Evolutionary conservation across 2,113 vertebrate species (phyloP).

Genomic region (Chloropsis cyanopogon): DNA sequence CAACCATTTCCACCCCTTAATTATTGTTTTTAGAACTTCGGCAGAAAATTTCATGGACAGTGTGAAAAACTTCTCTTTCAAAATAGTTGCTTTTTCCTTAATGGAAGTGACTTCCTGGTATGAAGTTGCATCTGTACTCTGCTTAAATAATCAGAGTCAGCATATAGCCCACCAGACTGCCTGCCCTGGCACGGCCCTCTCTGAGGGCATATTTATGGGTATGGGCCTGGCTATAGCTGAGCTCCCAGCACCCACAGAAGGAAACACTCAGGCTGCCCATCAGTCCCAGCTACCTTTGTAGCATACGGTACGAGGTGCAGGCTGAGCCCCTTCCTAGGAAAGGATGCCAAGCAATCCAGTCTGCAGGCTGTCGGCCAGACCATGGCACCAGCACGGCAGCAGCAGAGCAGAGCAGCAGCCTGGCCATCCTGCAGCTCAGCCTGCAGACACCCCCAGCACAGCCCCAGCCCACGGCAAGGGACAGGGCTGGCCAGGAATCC

Average conservation of each 20-base stretch:
- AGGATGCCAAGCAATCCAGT: background rate
- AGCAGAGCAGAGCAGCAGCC: background rate
- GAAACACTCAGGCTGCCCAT: background rate
- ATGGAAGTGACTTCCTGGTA: background rate
- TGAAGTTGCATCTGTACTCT: rapidly evolving
- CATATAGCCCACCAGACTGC: background rate
- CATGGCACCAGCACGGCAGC: background rate
- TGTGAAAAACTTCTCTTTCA: background rate
- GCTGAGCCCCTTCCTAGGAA: background rate
- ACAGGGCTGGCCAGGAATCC: background rate
- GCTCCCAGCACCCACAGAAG: background rate
- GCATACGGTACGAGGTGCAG: background rate
- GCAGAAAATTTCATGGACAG: background rate
- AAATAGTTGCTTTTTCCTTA: background rate
- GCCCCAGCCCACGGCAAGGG: background rate
- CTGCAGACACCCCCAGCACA: rapidly evolving
- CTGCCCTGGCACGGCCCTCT: background rate
- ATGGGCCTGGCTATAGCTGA: background rate
- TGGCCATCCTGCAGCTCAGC: background rate
- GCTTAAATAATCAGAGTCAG: background rate
- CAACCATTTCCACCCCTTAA: background rate
- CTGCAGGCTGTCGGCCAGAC: background rate
- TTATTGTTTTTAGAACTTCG: background rate
- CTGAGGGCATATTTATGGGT: background rate
- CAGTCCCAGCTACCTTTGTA: background rate